Evolutionary conservation across 1,140 invertebrate species (phyloP).

Genomic region (Habropoda laboriosa): DNA sequence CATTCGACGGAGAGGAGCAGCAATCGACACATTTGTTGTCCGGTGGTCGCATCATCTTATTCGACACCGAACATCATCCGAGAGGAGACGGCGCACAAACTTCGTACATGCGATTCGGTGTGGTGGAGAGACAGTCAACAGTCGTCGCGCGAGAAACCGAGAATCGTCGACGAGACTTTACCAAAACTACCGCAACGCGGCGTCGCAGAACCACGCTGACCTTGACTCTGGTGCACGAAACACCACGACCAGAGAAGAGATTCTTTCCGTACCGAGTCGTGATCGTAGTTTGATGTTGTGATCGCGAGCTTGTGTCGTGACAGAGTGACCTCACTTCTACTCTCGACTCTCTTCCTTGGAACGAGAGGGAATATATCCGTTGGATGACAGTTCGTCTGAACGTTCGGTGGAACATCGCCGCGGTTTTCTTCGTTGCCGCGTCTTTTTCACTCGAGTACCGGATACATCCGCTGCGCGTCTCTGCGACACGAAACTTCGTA

Average conservation of each 20-base stretch:
- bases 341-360: background rate
- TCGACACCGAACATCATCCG: background rate
- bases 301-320: constrained; percentile 8
- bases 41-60: constrained; percentile 16
- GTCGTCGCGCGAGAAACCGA: background rate
- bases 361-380: background rate
- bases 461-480: constrained; percentile 12
- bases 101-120: background rate
- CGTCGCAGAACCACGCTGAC: constrained; percentile 40
- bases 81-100: too few relatives aligned
- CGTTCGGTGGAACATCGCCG: background rate
- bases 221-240: constrained; percentile 53
- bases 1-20: constrained; percentile 58
- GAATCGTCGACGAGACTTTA: background rate
- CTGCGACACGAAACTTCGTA: background rate
- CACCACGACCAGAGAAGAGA: background rate
- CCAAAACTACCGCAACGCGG: constrained; percentile 13
- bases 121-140: too few relatives aligned
- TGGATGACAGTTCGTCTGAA: background rate
- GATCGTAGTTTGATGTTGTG: background rate
- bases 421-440: background rate
- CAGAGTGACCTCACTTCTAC: constrained; percentile 21
- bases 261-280: background rate
- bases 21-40: constrained; percentile 27
- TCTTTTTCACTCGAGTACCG: background rate